Percentiles rank a stretch among this genome's conserved stretches.
Evolutionary conservation across 92 coral and sea anemone species (phyloP).

Genomic region (Palythoa caribaeorum): DNA sequence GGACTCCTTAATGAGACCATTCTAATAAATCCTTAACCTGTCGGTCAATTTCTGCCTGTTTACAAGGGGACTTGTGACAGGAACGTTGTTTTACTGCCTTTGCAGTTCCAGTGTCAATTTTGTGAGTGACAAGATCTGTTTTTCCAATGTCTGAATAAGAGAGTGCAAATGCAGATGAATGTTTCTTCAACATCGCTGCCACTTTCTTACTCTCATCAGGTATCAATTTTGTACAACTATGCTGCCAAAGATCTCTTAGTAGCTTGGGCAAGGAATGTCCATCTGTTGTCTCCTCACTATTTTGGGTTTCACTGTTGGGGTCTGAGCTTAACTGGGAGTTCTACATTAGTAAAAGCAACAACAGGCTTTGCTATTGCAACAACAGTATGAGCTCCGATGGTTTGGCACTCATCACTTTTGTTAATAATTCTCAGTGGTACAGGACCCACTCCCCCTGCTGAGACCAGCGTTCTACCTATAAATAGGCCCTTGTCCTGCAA

Average conservation of each 20-base stretch:
- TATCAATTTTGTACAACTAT: background rate
- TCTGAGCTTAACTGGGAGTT: background rate
- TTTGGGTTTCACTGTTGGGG: background rate
- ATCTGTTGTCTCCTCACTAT: background rate
- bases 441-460: no score
- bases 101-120: background rate
- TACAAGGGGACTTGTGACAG: background rate
- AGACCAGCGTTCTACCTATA: no score
- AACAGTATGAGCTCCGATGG: background rate
- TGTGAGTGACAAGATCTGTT: background rate
- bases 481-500: no score
- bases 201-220: background rate
- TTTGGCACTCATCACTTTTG: background rate
- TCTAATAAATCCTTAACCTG: constrained; percentile 1
- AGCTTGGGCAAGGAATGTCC: background rate
- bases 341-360: background rate
- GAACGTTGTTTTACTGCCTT: background rate
- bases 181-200: background rate
- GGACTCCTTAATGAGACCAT: background rate
- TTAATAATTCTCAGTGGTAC: background rate
- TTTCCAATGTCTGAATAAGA: background rate
- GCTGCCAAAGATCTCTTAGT: background rate
- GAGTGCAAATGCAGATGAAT: background rate
- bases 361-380: background rate
- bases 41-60: background rate